Evolutionary conservation across 2,113 vertebrate species (phyloP), one percentile per base, ranked within the genome.

Genomic region (Promerops cafer): DNA sequence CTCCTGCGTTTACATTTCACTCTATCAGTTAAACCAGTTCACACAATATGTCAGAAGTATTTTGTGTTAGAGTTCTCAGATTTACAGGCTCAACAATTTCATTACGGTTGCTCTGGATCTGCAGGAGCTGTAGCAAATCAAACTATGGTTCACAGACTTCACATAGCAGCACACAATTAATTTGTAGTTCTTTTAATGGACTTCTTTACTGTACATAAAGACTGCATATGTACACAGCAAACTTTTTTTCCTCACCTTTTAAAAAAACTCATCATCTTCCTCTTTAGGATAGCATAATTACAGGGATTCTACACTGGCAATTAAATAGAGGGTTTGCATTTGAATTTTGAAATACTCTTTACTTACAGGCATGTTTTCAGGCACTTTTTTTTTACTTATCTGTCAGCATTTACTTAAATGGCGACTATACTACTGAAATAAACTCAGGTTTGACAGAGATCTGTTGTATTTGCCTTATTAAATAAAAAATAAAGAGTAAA

Each of bases 391-490:
- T 87, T 90, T 22, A 61, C 65, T 92, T 83, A 52, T 77, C 79
- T 91, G 63, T 90, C 89, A 95, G 31, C 53, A 74, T 89, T 88
- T 91, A 80, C 40, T 89, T 77, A 90, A 54, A 64, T 88, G 79
- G 75, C 93, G 79, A 90, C 95, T 96, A 95, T 61, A 52, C 68
- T 94, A 83, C 80, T 76, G 72, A 95, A 92, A 92, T 37, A 93
- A 94, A 96, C 75, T 92, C 70, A 87, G 49, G 22, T 82, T 92
- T 96, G 66, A 90, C 70, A 96, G 82, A 83, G 52, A 90, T 90
- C 88, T 90, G 86, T 81, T 92, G 44, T 95, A 83, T 97, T 96
- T 96, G 39, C 16, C 72, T 90, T 97, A 96, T 94, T 97, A 97
- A 97, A 94, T 56, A 95, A 56, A 96, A 95, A 96, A 87, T 47